Conservation (phyloP, 2,888 invertebrate genomes). For the Copidosoma aretas region DNA sequence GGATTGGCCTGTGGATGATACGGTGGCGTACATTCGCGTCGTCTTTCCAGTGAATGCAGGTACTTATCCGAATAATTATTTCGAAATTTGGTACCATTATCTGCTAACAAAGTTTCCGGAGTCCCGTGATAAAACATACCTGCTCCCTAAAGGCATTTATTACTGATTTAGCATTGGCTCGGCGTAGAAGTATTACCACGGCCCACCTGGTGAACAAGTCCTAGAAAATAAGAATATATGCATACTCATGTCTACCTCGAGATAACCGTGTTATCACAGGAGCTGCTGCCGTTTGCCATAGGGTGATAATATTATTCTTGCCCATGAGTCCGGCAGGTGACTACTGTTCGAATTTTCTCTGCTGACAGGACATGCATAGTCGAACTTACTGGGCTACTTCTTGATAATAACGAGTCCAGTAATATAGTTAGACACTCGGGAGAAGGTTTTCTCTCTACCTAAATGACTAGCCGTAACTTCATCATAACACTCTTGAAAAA, state of each 20-base stretch:
- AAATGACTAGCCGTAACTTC: not conserved
- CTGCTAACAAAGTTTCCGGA: slow-evolving; percentile 1
- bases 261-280: not conserved
- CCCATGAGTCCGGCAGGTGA: not conserved
- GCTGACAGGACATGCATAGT: not conserved
- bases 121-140: not conserved
- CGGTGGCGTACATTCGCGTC: not conserved
- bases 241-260: not conserved
- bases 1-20: not conserved
- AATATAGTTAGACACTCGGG: not conserved
- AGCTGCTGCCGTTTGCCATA: not conserved
- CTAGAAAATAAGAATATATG: not conserved
- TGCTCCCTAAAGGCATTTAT: not conserved
- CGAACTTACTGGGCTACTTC: not conserved
- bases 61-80: slow-evolving; percentile 30
- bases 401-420: not conserved
- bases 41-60: too few species aligned
- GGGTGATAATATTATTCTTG: not conserved
- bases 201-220: slow-evolving; percentile 3
- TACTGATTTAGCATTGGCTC: not conserved
- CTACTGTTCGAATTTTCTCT: not conserved
- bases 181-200: not conserved
- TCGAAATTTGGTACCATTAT: slow-evolving; percentile 26
- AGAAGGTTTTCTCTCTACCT: not conserved
- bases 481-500: not conserved